A percentile compares a stretch with the other conserved stretches of the same genome.
These are phyloP conservation scores for Aphelenchoides avenae DNA, from an alignment of 1,140 invertebrate genomes.

Conservation along the genomic window DNA sequence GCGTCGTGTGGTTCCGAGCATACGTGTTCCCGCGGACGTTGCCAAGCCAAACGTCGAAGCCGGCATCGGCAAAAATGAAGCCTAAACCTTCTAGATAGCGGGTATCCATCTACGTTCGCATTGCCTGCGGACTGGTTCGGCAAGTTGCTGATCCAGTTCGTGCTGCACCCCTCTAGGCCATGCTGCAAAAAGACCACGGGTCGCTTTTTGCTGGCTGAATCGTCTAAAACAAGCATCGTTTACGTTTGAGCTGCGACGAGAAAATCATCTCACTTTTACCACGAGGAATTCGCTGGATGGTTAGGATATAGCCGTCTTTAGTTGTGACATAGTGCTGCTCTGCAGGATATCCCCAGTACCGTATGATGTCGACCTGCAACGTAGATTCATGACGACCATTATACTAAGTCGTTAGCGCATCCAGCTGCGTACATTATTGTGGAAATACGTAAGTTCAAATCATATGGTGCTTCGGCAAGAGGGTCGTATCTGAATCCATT, in stretches of 20 bases:
- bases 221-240: too few relatives aligned
- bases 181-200: conserved; percentile 67
- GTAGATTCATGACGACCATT: too few relatives aligned
- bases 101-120: too few relatives aligned
- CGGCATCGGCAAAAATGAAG: conserved; percentile 67
- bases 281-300: conserved; percentile 70
- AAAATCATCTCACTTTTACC: conserved; percentile 58
- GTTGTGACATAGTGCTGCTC: conserved; percentile 69
- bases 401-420: too few relatives aligned
- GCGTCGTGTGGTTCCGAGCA: conserved; percentile 62
- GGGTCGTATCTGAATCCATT: too few relatives aligned
- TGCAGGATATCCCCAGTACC: conserved; percentile 65
- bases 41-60: conserved; percentile 74
- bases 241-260: too few relatives aligned
- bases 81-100: too few relatives aligned
- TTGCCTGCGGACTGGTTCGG: conserved; percentile 30
- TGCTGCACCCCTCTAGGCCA: conserved; percentile 72
- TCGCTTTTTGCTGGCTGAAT: too few relatives aligned
- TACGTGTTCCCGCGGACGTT: conserved; percentile 69
- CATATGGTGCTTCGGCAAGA: too few relatives aligned
- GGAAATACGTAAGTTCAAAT: too few relatives aligned
- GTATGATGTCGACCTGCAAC: conserved; percentile 44
- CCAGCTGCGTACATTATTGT: too few relatives aligned
- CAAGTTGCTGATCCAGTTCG: conserved; percentile 66
- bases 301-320: conserved; percentile 71